Evolutionary conservation across 2,888 invertebrate genomes (phyloP).

Genomic region (Steinernema carpocapsae): DNA sequence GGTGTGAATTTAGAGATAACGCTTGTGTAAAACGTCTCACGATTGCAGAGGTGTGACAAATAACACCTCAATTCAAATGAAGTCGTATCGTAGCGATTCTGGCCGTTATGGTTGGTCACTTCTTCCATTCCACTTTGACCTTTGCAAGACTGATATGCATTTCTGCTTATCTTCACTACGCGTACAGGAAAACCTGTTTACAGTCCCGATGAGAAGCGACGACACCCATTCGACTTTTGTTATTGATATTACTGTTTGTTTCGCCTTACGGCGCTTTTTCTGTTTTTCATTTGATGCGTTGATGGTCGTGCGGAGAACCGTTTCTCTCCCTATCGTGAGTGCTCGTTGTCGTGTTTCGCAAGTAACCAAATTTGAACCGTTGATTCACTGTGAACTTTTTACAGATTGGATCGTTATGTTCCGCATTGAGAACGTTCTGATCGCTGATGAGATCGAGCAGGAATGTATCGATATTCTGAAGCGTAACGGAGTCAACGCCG

Average conservation of each 20-base stretch:
- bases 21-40: neutral
- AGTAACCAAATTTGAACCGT: neutral
- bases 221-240: slow-evolving; percentile 29
- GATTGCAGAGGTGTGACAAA: neutral
- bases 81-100: neutral
- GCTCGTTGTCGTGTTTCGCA: neutral
- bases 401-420: slow-evolving; percentile 38
- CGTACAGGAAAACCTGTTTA: slow-evolving; percentile 34
- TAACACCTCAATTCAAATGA: neutral
- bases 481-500: slow-evolving; percentile 79
- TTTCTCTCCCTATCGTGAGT: neutral
- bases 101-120: neutral
- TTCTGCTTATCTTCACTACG: neutral
- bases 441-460: slow-evolving; percentile 89
- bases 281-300: slow-evolving; percentile 24
- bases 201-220: slow-evolving; percentile 26
- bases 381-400: neutral
- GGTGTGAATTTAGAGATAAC: slow-evolving; percentile 13
- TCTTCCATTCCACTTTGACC: neutral
- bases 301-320: slow-evolving; percentile 1
- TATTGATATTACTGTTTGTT: slow-evolving; percentile 35
- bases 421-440: slow-evolving; percentile 77
- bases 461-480: slow-evolving; percentile 83
- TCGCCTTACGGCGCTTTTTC: slow-evolving; percentile 30
- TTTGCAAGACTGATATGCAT: neutral